These are phyloP conservation scores for Cichladusa arquata DNA, from an alignment of 2,113 vertebrate genomes.

Conservation along the genomic window DNA sequence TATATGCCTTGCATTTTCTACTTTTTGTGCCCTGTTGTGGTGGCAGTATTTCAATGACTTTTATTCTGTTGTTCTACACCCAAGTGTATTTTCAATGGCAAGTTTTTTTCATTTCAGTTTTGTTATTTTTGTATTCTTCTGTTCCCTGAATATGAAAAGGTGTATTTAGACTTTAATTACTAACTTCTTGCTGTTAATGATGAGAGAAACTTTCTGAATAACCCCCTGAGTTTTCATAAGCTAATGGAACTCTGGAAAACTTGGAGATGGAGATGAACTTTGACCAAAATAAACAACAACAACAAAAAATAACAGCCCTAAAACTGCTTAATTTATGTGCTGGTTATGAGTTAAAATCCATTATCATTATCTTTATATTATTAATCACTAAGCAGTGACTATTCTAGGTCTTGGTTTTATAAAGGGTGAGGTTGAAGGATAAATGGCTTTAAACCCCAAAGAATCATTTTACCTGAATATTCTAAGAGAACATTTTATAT, in stretches of 20 bases:
- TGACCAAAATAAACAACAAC: conserved; percentile 30
- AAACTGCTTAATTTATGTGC: conserved; percentile 18
- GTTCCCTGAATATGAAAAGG: not conserved
- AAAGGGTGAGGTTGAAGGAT: not conserved
- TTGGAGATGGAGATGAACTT: conserved; percentile 4
- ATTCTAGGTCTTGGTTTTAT: conserved; percentile 15
- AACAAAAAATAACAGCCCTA: not conserved
- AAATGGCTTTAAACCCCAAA: not conserved
- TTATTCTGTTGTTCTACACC: not conserved
- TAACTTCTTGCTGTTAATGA: conserved; percentile 35
- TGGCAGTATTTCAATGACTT: not conserved
- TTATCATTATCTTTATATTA: conserved; percentile 28
- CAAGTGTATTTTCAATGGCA: not conserved
- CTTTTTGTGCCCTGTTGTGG: not conserved
- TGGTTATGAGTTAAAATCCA: conserved; percentile 52
- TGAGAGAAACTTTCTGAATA: conserved; percentile 41
- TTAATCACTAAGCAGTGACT: conserved; percentile 55
- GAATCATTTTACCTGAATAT: conserved; percentile 34
- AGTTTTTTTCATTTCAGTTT: not conserved
- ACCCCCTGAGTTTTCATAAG: conserved; percentile 37
- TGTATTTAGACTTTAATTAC: conserved; percentile 48
- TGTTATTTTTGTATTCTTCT: not conserved
- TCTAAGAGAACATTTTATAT: not conserved
- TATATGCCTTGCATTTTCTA: not conserved
- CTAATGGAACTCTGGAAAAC: conserved; percentile 26